Conservation (phyloP, 2,113 vertebrate genomes). For the Callithrix jacchus region DNA sequence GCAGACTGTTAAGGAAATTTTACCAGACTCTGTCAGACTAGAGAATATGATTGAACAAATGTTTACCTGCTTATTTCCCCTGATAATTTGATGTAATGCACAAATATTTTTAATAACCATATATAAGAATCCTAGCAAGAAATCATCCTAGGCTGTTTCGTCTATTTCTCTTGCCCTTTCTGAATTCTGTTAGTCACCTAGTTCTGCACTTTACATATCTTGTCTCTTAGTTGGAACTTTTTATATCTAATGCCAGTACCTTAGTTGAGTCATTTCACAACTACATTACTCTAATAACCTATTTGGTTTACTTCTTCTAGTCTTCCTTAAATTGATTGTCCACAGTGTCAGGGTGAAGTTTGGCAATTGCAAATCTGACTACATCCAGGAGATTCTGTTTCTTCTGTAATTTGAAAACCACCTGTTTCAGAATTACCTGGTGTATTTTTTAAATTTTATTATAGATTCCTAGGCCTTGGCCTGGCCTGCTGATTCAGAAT, state of each 20-base stretch:
- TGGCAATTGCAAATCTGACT: neutral
- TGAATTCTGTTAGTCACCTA: neutral
- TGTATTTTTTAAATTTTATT: neutral
- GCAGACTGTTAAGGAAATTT: neutral
- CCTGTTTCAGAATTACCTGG: neutral
- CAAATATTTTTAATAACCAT: neutral
- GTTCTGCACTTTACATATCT: neutral
- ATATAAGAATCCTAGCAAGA: neutral
- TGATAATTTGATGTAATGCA: neutral
- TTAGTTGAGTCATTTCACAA: neutral
- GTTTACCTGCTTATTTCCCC: neutral
- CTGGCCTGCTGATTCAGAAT: neutral
- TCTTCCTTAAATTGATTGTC: neutral
- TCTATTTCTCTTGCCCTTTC: neutral
- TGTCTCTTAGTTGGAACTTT: neutral
- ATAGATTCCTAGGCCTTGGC: neutral
- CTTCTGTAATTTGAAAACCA: neutral
- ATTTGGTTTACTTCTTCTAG: neutral
- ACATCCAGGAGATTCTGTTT: neutral
- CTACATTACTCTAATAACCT: neutral
- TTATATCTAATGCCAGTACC: neutral
- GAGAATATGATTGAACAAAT: neutral
- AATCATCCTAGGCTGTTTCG: neutral
- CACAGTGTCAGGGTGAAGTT: neutral
- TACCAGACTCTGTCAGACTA: neutral